Percentiles rank a stretch among this genome's conserved stretches.
Conservation (phyloP, 2,888 invertebrate genomes). For the Thereva nobilitata region DNA sequence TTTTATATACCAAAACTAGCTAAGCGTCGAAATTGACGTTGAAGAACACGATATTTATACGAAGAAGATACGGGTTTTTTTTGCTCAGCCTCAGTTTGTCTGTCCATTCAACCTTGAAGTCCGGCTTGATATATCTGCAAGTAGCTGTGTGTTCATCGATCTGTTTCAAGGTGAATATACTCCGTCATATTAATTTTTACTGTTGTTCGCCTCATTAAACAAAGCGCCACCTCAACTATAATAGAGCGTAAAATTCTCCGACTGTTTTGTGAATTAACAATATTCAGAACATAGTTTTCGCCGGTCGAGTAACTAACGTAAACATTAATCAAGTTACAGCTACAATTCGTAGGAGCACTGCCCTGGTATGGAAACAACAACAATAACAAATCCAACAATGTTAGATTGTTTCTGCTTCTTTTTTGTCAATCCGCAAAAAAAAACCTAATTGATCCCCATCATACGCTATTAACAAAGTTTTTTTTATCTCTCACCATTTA, state of each 20-base stretch:
- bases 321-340: conserved; percentile 14
- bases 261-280: conserved; percentile 4
- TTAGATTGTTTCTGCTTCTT: not conserved
- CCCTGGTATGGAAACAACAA: conserved; percentile 8
- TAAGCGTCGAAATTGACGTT: too few species aligned
- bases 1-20: too few species aligned
- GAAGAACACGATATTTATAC: too few species aligned
- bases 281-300: not conserved
- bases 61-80: not conserved
- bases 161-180: not conserved
- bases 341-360: conserved; percentile 20
- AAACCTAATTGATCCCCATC: conserved; percentile 16
- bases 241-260: not conserved
- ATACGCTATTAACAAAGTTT: conserved; percentile 10
- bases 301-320: conserved; percentile 4
- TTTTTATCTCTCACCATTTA: conserved; percentile 3
- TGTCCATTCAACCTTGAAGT: conserved; percentile 7
- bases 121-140: not conserved
- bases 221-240: not conserved
- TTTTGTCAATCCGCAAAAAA: not conserved
- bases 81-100: not conserved
- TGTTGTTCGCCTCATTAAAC: not conserved
- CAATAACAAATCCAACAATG: not conserved
- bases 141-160: not conserved
- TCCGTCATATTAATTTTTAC: not conserved